These are phyloP conservation scores for Gobio occitaniae DNA, from an alignment of 2,797 vertebrate genomes.

Conservation along the genomic window DNA sequence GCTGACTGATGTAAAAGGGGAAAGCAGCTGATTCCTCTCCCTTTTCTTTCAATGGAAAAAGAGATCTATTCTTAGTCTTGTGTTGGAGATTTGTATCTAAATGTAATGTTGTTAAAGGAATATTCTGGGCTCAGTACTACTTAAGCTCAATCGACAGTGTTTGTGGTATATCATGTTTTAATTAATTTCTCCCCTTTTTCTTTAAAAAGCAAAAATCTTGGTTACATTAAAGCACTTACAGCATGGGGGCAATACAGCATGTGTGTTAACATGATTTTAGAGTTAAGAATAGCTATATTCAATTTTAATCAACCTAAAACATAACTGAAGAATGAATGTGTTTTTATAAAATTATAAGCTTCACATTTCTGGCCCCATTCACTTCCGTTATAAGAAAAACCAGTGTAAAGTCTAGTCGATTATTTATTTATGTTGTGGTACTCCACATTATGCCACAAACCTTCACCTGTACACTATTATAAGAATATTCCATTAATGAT, in stretches of 20 bases:
- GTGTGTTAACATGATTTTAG: no score
- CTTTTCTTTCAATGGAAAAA: slow-evolving; percentile 63
- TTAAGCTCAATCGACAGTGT: neutral
- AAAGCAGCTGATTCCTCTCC: neutral
- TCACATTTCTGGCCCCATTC: no score
- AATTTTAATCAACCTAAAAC: neutral
- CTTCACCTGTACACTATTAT: neutral
- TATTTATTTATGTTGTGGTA: neutral
- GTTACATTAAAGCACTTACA: neutral
- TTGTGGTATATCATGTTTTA: neutral
- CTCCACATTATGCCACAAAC: neutral
- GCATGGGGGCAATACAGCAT: no score
- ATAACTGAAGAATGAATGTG: neutral
- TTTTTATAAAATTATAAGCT: no score
- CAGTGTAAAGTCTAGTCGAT: no score
- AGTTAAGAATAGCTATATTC: neutral
- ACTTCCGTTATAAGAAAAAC: neutral
- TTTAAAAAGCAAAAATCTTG: neutral
- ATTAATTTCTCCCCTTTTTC: neutral
- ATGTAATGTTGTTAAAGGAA: neutral
- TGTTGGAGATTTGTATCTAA: slow-evolving; percentile 9
- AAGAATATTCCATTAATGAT: neutral
- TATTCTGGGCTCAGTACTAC: neutral
- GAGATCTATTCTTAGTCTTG: neutral
- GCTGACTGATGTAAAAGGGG: slow-evolving; percentile 74